Evolutionary conservation across 2,113 vertebrate species (phyloP).

Genomic region (Nettapus auritus): DNA sequence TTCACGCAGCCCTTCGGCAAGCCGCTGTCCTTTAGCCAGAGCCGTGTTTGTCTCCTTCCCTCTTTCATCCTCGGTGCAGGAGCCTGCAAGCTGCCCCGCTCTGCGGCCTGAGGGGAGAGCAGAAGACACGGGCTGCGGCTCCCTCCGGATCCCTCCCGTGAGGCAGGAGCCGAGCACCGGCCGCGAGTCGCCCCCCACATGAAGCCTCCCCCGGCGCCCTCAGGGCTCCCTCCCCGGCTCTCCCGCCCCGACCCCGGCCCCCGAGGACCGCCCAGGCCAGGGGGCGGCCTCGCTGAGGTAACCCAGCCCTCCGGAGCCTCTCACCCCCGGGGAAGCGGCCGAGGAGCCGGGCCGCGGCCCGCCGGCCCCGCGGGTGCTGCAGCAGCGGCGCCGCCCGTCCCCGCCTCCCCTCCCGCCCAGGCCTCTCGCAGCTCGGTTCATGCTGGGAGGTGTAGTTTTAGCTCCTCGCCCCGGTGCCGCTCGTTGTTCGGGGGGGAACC

Average conservation of each 20-base stretch:
- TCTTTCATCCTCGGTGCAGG: background rate
- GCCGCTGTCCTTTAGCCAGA: background rate
- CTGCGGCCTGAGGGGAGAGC: background rate
- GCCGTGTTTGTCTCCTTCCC: background rate
- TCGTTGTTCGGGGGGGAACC: background rate
- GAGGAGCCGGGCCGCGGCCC: background rate
- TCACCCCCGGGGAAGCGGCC: background rate
- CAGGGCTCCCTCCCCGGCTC: too few relatives aligned
- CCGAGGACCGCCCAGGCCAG: background rate
- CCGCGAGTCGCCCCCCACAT: background rate
- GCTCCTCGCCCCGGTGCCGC: background rate
- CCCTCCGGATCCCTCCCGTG: too few relatives aligned
- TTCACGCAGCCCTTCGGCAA: background rate
- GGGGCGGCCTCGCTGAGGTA: background rate
- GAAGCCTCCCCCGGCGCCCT: too few relatives aligned
- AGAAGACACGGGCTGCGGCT: background rate
- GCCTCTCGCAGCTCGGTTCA: background rate
- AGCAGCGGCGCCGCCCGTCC: background rate
- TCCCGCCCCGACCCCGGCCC: background rate
- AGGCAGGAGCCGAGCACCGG: background rate
- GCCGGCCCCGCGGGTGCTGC: background rate
- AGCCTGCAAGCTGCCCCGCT: background rate
- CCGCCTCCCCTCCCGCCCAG: background rate
- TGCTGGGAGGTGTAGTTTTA: conserved; percentile 10
- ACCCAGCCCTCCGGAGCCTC: background rate